These are phyloP conservation scores for Xiphophorus hellerii DNA, from an alignment of 2,113 vertebrate species.

Conservation along the genomic window DNA sequence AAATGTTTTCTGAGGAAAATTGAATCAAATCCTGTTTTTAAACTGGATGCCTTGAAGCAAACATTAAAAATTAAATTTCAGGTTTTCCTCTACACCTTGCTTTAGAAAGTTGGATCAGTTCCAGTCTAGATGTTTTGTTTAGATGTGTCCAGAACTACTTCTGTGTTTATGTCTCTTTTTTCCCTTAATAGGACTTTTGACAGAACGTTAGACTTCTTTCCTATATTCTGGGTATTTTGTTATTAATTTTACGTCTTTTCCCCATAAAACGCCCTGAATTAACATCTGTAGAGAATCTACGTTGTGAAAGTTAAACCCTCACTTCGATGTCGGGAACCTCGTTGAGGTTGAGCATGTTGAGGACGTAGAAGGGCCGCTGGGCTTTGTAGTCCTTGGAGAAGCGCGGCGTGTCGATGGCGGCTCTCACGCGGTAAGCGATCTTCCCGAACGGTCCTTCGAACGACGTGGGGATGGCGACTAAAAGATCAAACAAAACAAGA, in stretches of 20 bases:
- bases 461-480: constrained; percentile 90
- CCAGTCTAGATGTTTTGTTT: neutral
- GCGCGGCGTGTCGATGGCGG: constrained; percentile 90
- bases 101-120: no score
- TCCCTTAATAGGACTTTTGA: no score
- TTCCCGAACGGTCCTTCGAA: constrained; percentile 97
- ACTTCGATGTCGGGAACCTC: constrained; percentile 93
- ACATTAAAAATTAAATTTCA: no score
- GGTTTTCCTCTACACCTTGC: no score
- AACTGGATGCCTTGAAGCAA: no score
- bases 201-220: neutral
- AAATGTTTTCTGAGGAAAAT: no score
- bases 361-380: constrained; percentile 88
- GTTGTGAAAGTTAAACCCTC: constrained; percentile 32
- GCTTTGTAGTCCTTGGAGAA: constrained; percentile 95
- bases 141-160: neutral
- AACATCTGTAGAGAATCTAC: neutral
- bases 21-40: no score
- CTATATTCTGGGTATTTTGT: neutral
- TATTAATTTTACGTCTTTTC: neutral
- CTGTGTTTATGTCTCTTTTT: neutral
- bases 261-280: neutral
- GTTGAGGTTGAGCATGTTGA: constrained; percentile 92
- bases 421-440: constrained; percentile 87
- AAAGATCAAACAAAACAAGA: neutral